Percentiles rank a stretch among this genome's conserved stretches.
Evolutionary conservation across 2,888 invertebrate species (phyloP).

Genomic region (Dynastes grantii): DNA sequence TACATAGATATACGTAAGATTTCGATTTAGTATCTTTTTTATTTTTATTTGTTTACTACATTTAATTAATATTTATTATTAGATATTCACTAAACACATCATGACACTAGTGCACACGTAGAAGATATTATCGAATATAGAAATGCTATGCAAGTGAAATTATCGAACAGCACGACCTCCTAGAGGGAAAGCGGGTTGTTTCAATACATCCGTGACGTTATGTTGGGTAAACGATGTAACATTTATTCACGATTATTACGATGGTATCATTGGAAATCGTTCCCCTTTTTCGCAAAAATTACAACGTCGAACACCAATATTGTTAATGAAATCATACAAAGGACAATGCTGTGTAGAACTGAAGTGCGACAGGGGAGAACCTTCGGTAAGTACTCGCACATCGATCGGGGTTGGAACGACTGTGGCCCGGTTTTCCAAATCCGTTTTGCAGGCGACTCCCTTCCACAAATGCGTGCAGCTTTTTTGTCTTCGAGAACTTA

Average conservation of each 20-base stretch:
- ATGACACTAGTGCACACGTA: conserved; percentile 28
- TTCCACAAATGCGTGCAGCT: conserved; percentile 54
- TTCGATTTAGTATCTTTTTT: conserved; percentile 5
- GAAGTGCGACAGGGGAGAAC: conserved; percentile 64
- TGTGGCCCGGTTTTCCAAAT: conserved; percentile 63
- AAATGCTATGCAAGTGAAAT: conserved; percentile 19
- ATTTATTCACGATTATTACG: conserved; percentile 40
- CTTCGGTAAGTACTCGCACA: conserved; percentile 58
- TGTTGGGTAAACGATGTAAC: conserved; percentile 14
- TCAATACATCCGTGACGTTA: conserved; percentile 17
- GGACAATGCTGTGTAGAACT: conserved; percentile 62
- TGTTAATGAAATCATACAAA: conserved; percentile 65
- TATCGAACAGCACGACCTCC: conserved; percentile 34
- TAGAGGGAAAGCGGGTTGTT: conserved; percentile 21
- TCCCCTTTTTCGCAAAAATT: conserved; percentile 17
- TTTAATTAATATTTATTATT: conserved; percentile 39
- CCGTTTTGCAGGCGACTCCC: conserved; percentile 60
- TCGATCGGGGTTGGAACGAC: conserved; percentile 65
- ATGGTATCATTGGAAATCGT: conserved; percentile 6
- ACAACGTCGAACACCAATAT: conserved; percentile 13
- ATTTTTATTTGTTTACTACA: not conserved
- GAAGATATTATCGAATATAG: conserved; percentile 20
- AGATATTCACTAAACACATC: conserved; percentile 36
- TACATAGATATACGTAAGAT: conserved; percentile 25
- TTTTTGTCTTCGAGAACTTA: not conserved